Percentiles rank a stretch among this genome's conserved stretches.
Evolutionary conservation across 1,140 invertebrate species (phyloP).

Genomic region (Epicauta chinensis): DNA sequence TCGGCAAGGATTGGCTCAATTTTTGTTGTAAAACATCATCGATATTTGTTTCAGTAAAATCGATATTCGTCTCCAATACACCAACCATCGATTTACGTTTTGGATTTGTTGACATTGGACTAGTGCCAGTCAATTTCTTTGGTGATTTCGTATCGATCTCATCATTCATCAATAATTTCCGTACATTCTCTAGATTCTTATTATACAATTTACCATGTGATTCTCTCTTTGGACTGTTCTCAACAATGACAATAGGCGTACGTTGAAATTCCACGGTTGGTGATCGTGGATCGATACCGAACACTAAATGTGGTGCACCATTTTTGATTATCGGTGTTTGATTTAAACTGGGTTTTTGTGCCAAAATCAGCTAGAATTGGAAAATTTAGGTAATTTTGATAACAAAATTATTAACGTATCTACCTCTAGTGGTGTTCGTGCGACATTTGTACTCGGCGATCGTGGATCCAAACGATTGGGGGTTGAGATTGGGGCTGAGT

Average conservation of each 20-base stretch:
- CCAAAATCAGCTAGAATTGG: constrained; percentile 14
- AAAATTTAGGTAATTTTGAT: background rate
- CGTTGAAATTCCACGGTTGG: constrained; percentile 43
- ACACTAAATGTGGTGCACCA: no score
- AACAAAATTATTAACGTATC: background rate
- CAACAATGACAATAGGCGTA: constrained; percentile 43
- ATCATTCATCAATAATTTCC: constrained; percentile 3
- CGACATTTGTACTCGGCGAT: constrained; percentile 43
- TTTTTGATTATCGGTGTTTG: constrained; percentile 6
- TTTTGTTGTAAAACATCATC: constrained; percentile 19
- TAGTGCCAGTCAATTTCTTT: constrained; percentile 27
- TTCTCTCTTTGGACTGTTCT: background rate
- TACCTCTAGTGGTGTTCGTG: constrained; percentile 44
- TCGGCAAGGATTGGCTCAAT: background rate
- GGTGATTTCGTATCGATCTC: background rate
- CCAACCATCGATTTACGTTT: constrained; percentile 36
- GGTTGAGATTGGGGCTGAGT: constrained; percentile 20
- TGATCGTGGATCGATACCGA: constrained; percentile 43
- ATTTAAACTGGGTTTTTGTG: constrained; percentile 6
- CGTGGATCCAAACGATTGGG: constrained; percentile 38
- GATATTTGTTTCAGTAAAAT: constrained; percentile 39
- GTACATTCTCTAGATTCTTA: constrained; percentile 35
- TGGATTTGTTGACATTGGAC: constrained; percentile 15
- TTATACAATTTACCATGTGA: constrained; percentile 33
- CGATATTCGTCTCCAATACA: constrained; percentile 39